phyloP scores from a whole-genome alignment of 2,888 invertebrate genomes.

The Lamproptera curius region DNA sequence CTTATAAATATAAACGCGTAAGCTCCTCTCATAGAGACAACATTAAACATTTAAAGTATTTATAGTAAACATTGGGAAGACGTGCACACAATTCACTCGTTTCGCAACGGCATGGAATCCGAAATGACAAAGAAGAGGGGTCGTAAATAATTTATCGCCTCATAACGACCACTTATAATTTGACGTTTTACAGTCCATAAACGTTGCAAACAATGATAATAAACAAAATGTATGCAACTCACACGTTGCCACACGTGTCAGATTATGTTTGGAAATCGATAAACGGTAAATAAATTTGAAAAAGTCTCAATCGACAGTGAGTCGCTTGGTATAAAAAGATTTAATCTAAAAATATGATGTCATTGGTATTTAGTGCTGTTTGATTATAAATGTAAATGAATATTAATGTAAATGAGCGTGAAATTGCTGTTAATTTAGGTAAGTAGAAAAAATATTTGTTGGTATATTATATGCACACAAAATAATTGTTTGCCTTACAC shows the following conservation, averaged over 20 bases:
- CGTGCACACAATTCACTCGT: constrained; percentile 1
- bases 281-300: constrained; percentile 9
- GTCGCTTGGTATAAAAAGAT: constrained; percentile 5
- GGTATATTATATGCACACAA: no score
- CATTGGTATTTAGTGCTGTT: not conserved
- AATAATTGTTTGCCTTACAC: not conserved
- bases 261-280: constrained; percentile 14
- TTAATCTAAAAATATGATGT: constrained; percentile 11
- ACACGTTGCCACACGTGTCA: constrained; percentile 20
- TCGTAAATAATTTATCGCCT: constrained; percentile 32
- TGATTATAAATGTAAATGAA: not conserved
- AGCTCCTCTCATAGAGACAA: no score
- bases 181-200: constrained; percentile 35
- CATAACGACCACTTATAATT: constrained; percentile 36
- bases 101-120: constrained; percentile 15
- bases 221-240: constrained; percentile 24
- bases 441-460: no score
- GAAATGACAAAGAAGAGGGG: constrained; percentile 23
- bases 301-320: constrained; percentile 5
- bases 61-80: no score
- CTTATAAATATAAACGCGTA: no score
- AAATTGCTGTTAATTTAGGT: no score
- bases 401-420: no score
- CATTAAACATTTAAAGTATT: no score
- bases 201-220: constrained; percentile 34